Base-by-base conservation (phyloP, 1,140 invertebrate species). In the Aphidius ervi region DNA sequence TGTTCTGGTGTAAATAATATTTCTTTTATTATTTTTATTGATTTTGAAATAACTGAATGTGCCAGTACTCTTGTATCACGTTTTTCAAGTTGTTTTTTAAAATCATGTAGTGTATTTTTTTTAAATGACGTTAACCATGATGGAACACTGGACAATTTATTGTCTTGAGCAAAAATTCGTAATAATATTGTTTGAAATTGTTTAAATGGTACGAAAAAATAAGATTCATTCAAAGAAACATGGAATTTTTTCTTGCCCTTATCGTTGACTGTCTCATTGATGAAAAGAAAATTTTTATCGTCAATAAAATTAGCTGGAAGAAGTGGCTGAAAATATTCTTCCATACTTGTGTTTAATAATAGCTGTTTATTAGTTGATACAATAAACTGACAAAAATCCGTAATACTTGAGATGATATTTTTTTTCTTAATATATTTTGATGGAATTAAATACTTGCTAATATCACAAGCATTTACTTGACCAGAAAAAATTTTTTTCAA, bases 61-160 rank as follows among this genome's bases (percentile, higher is more conserved):
- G 70, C 68, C n/a, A 73, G 39, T 10, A 56, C 9, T 16, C 62
- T 66, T 4, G 65, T 37, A 57, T 76, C 68, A 67, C 72, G 72
- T 16, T 46, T 72, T 23, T 63, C 63, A 16, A 74, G 75, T 57
- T 69, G 61, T 4, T 66, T 20, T 23, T 62, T 10, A 43, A 78
- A 78, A 9, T 74, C 69, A 42, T 72, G 68, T 6, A 69, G 70
- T 10, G 69, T 73, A 9, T 67, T 68, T 47, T 72, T 67, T 37
- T 72, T 58, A 46, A 78, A 78, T 2, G 73, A 77, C 4, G 65
- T 74, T 74, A 72, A 77, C 74, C 75, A 78, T 0, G 57, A 54
- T 3, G 76, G 76, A 4, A 72, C 46, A 60, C 73, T 72, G 1
- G 63, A 57, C 8, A 68, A 47, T 53, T 65, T 72, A 16, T 66